Conservation (phyloP, 2,888 invertebrate species). For the Magallana nippona region DNA sequence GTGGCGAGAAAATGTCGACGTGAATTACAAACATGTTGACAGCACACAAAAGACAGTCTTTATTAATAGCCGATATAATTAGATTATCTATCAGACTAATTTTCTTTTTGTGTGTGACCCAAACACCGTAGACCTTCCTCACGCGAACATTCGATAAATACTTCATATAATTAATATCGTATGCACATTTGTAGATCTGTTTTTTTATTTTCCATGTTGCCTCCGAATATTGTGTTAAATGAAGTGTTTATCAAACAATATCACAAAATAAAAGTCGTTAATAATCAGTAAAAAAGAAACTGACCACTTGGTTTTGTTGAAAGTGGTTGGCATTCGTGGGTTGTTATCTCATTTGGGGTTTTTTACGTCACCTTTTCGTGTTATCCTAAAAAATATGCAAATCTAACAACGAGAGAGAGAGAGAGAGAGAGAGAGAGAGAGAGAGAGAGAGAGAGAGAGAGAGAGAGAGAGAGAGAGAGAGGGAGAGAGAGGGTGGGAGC, state of each 20-base stretch:
- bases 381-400: background rate
- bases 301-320: background rate
- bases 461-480: no score
- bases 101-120: background rate
- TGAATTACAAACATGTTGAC: slow-evolving; percentile 28
- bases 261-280: no score
- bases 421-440: background rate
- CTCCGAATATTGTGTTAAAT: no score
- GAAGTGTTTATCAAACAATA: no score
- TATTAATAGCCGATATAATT: slow-evolving; percentile 26
- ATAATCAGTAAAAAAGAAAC: background rate
- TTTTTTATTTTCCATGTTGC: no score
- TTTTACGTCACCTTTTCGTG: background rate
- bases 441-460: background rate
- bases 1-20: slow-evolving; percentile 27
- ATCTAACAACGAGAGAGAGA: background rate
- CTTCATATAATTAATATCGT: background rate
- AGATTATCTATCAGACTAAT: slow-evolving; percentile 19
- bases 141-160: background rate
- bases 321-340: background rate
- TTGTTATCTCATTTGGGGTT: background rate
- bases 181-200: background rate
- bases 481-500: no score
- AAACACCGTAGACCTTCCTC: background rate
- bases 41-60: background rate